phyloP scores from a whole-genome alignment of 2,797 vertebrate genomes.

The Pantherophis vulpinus region DNA sequence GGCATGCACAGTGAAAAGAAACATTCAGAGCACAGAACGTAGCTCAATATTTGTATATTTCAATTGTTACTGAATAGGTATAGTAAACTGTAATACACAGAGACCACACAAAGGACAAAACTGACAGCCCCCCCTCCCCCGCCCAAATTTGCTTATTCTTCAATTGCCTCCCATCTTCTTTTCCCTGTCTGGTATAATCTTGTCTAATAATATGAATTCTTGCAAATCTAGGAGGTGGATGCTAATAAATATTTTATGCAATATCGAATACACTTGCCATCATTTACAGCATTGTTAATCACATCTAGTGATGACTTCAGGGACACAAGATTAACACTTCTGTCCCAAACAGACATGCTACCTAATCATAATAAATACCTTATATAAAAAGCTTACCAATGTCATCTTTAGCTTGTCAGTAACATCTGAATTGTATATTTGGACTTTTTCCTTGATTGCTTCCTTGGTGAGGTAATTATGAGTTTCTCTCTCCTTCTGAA shows the following conservation, averaged over 20 bases:
- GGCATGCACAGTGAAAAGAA: neutral
- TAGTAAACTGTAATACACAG: neutral
- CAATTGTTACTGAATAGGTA: neutral
- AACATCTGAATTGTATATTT: constrained; percentile 87
- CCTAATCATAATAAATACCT: neutral
- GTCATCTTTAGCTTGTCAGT: constrained; percentile 96
- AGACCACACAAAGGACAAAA: neutral
- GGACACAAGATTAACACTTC: neutral
- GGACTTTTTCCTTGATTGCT: constrained; percentile 88
- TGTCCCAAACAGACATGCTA: neutral
- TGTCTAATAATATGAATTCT: neutral
- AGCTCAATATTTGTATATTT: neutral
- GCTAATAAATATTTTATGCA: neutral
- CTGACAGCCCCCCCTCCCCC: neutral
- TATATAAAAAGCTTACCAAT: constrained; percentile 69
- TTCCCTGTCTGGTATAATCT: neutral
- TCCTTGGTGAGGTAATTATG: constrained; percentile 87
- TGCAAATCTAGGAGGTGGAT: neutral
- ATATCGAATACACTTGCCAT: neutral
- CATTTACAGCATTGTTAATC: neutral
- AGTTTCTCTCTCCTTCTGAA: constrained; percentile 85
- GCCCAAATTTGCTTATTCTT: neutral
- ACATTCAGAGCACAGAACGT: neutral
- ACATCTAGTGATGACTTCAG: neutral
- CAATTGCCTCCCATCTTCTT: neutral